Evolutionary conservation across 2,797 vertebrate genomes (phyloP).

Genomic region (Gobionotothen gibberifrons): DNA sequence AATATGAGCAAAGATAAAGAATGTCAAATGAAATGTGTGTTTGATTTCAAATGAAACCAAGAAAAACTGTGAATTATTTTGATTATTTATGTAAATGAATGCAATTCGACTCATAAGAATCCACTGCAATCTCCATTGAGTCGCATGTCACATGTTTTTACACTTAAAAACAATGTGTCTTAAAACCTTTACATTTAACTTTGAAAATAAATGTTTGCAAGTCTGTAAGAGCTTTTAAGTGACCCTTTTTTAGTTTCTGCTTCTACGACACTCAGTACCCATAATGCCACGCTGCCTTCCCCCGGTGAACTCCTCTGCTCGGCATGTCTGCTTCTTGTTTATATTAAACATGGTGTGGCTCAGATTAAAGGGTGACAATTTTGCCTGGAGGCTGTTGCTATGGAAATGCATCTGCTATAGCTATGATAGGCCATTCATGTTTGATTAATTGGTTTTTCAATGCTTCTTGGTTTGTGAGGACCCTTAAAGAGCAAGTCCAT

Average conservation of each 20-base stretch:
- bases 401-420: conserved; percentile 85
- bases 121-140: neutral
- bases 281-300: conserved; percentile 17
- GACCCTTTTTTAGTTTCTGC: conserved; percentile 2
- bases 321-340: conserved; percentile 78
- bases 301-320: conserved; percentile 36
- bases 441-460: conserved; percentile 91
- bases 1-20: conserved; percentile 31
- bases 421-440: conserved; percentile 89
- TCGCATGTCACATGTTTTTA: neutral
- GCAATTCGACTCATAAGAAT: neutral
- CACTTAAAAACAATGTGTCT: conserved; percentile 1
- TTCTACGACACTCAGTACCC: conserved; percentile 24
- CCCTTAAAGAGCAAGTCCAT: conserved; percentile 85
- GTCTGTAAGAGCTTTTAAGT: neutral
- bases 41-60: conserved; percentile 3
- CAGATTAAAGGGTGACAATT: conserved; percentile 86
- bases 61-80: neutral
- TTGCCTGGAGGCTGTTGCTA: conserved; percentile 86
- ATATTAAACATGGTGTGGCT: conserved; percentile 82
- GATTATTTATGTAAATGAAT: neutral
- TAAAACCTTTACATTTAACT: neutral
- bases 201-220: neutral
- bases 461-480: conserved; percentile 85
- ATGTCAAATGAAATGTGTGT: conserved; percentile 4